phyloP scores from a whole-genome alignment of 1,140 invertebrate genomes.

The Bradysia coprophila region DNA sequence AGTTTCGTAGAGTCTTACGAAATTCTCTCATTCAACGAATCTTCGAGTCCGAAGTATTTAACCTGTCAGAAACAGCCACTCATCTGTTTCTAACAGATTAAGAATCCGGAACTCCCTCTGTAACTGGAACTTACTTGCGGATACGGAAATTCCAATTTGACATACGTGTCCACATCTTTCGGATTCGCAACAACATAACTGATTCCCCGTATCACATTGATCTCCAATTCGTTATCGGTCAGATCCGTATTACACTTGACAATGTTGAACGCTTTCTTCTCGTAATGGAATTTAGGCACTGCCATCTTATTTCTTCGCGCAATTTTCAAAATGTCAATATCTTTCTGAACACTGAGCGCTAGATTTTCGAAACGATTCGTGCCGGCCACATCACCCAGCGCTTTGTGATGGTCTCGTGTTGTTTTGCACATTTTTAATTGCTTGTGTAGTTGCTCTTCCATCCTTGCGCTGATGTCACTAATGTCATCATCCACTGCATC shows the following conservation, averaged over 20 bases:
- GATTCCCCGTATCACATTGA: slow-evolving; percentile 70
- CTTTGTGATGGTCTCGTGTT: slow-evolving; percentile 75
- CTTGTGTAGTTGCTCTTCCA: slow-evolving; percentile 67
- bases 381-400: slow-evolving; percentile 83
- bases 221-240: slow-evolving; percentile 75
- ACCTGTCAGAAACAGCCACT: no score
- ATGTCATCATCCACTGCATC: slow-evolving; percentile 42
- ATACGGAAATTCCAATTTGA: slow-evolving; percentile 85
- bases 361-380: slow-evolving; percentile 80
- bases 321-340: slow-evolving; percentile 70
- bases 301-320: slow-evolving; percentile 34
- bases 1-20: no score
- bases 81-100: no score
- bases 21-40: no score
- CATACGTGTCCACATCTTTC: slow-evolving; percentile 84
- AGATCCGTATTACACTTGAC: slow-evolving; percentile 89
- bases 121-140: slow-evolving; percentile 43
- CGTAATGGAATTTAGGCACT: slow-evolving; percentile 85
- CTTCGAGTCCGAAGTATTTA: no score
- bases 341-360: slow-evolving; percentile 65
- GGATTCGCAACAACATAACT: slow-evolving; percentile 71
- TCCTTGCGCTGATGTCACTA: slow-evolving; percentile 28
- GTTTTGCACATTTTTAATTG: slow-evolving; percentile 71
- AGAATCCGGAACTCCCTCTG: no score
- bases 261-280: slow-evolving; percentile 71